phyloP scores from a whole-genome alignment of 1,140 invertebrate genomes.

The Chironomus striatipennis region DNA sequence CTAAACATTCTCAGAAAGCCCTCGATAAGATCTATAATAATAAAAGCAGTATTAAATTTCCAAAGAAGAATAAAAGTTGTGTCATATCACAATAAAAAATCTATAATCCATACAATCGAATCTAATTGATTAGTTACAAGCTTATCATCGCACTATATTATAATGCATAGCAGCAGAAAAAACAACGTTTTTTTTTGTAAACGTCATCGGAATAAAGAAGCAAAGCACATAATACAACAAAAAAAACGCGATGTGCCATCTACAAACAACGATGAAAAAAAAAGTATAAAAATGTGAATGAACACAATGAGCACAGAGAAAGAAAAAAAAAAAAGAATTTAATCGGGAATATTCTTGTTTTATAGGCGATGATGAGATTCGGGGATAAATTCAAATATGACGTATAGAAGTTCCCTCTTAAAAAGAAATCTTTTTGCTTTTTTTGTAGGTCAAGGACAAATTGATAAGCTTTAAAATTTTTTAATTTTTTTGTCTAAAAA shows the following conservation, averaged over 20 bases:
- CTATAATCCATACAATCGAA: too few species aligned
- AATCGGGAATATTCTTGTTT: conserved; percentile 13
- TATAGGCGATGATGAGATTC: conserved; percentile 1
- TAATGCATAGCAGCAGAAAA: too few species aligned
- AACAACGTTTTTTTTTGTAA: not conserved
- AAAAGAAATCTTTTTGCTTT: too few species aligned
- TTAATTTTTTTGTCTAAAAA: too few species aligned
- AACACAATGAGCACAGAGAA: conserved; percentile 12
- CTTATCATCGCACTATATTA: too few species aligned
- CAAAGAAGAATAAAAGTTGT: too few species aligned
- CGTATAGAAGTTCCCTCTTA: not conserved
- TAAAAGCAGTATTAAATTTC: too few species aligned
- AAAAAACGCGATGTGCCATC: not conserved
- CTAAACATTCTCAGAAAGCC: too few species aligned
- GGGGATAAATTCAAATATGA: not conserved
- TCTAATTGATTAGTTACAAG: too few species aligned
- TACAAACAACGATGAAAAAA: conserved; percentile 13
- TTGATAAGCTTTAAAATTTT: not conserved
- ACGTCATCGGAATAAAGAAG: not conserved
- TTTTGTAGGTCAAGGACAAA: not conserved
- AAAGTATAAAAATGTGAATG: conserved; percentile 14
- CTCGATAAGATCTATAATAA: too few species aligned
- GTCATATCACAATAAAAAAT: too few species aligned
- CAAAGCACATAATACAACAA: conserved; percentile 14
- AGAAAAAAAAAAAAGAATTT: not conserved